Percentiles rank a stretch among this genome's conserved stretches.
Evolutionary conservation across 1,140 invertebrate species (phyloP).

Genomic region (Drosophila auraria): DNA sequence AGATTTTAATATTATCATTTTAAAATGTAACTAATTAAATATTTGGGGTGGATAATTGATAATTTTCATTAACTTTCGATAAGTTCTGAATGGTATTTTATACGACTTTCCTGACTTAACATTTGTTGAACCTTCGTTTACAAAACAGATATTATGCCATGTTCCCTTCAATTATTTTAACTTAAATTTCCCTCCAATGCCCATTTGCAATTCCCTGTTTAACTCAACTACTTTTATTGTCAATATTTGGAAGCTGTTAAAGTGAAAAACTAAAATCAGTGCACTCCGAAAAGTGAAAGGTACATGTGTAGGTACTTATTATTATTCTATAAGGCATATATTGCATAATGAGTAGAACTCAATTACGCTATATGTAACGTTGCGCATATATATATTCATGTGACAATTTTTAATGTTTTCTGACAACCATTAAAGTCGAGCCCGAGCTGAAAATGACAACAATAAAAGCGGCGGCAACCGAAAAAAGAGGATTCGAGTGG

Average conservation of each 20-base stretch:
- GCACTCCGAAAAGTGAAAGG: conserved; percentile 15
- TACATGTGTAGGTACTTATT: conserved; percentile 35
- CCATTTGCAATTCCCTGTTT: neutral
- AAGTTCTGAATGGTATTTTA: neutral
- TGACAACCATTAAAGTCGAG: conserved; percentile 77
- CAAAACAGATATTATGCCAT: too few species aligned
- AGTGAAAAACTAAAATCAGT: conserved; percentile 16
- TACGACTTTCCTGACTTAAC: neutral
- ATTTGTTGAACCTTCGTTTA: too few species aligned
- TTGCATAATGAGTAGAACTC: conserved; percentile 66
- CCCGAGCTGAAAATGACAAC: conserved; percentile 72
- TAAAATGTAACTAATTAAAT: too few species aligned
- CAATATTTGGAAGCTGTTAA: neutral
- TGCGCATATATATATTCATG: conserved; percentile 54
- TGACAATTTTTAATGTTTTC: conserved; percentile 77
- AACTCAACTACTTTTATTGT: neutral
- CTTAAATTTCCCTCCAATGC: neutral
- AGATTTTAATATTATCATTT: too few species aligned
- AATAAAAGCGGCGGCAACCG: conserved; percentile 51
- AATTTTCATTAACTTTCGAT: too few species aligned
- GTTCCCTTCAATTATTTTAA: neutral
- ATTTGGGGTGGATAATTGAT: too few species aligned
- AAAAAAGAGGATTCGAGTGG: conserved; percentile 14
- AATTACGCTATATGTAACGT: conserved; percentile 59
- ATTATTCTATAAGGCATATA: conserved; percentile 20